phyloP scores from a whole-genome alignment of 2,888 invertebrate species.

The Tuberolachnus salignus region DNA sequence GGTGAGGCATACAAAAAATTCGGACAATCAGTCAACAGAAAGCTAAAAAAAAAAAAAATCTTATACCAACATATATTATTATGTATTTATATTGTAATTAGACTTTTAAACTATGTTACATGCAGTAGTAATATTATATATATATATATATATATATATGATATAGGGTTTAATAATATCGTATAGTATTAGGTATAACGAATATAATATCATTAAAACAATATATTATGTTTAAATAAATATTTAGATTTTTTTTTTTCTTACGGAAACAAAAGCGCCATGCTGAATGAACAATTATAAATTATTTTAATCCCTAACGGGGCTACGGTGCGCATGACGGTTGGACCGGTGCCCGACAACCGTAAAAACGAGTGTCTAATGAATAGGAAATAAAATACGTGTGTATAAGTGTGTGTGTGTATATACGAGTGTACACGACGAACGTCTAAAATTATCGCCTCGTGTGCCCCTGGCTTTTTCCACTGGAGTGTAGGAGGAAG shows the following conservation, averaged over 20 bases:
- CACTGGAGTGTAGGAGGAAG: conserved; percentile 24
- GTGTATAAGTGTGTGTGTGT: not conserved
- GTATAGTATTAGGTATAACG: too few relatives aligned
- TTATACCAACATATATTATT: not conserved
- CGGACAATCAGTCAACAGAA: conserved; percentile 6
- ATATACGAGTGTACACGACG: not conserved
- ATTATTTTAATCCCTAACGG: conserved; percentile 3
- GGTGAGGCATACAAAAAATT: conserved; percentile 59
- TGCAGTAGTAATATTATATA: too few relatives aligned
- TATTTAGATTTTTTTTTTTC: too few relatives aligned
- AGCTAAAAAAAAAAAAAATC: not conserved
- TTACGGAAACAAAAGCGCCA: not conserved
- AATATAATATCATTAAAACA: too few relatives aligned
- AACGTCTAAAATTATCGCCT: conserved; percentile 43
- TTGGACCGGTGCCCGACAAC: conserved; percentile 24
- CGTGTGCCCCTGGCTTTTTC: conserved; percentile 5
- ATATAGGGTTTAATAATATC: too few relatives aligned
- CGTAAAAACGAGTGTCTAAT: conserved; percentile 13
- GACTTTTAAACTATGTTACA: too few relatives aligned
- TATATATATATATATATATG: too few relatives aligned
- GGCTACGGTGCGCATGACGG: conserved; percentile 12
- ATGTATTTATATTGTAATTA: too few relatives aligned
- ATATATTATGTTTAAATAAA: too few relatives aligned
- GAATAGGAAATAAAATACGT: not conserved
- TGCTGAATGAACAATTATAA: not conserved